Evolutionary conservation across 1,140 invertebrate species (phyloP).

Genomic region (Philotrypesis tridentata): DNA sequence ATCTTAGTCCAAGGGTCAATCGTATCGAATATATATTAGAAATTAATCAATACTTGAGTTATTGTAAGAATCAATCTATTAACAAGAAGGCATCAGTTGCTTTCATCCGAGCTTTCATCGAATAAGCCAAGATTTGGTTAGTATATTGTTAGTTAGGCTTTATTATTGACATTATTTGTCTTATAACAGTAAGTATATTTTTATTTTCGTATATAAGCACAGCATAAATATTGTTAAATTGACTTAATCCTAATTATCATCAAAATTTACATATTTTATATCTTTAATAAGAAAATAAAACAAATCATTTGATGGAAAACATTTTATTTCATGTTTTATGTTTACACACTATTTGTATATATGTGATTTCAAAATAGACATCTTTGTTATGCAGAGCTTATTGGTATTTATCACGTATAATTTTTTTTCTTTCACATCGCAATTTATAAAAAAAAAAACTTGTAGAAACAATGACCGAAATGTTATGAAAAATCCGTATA

Average conservation of each 20-base stretch:
- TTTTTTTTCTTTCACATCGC: background rate
- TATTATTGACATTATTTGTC: too few species aligned
- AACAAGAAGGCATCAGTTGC: too few species aligned
- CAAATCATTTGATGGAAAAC: slow-evolving; percentile 12
- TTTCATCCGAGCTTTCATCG: too few species aligned
- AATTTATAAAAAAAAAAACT: slow-evolving; percentile 1
- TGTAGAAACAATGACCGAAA: too few species aligned
- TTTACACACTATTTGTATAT: slow-evolving; percentile 26
- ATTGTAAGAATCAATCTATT: too few species aligned
- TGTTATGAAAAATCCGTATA: too few species aligned
- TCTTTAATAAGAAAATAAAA: background rate
- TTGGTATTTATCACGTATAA: slow-evolving; percentile 4
- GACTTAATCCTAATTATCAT: background rate
- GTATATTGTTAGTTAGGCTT: too few species aligned
- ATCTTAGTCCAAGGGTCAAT: too few species aligned
- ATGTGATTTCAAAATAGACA: slow-evolving; percentile 30
- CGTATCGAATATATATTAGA: too few species aligned
- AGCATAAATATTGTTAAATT: background rate
- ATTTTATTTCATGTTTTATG: slow-evolving; percentile 12
- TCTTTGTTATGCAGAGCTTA: slow-evolving; percentile 7
- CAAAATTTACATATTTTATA: background rate
- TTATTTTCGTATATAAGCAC: background rate
- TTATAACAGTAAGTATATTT: too few species aligned
- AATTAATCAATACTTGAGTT: too few species aligned
- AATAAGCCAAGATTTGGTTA: too few species aligned